Evolutionary conservation across 1,140 invertebrate species (phyloP).

Genomic region (Leptopilina clavipes): DNA sequence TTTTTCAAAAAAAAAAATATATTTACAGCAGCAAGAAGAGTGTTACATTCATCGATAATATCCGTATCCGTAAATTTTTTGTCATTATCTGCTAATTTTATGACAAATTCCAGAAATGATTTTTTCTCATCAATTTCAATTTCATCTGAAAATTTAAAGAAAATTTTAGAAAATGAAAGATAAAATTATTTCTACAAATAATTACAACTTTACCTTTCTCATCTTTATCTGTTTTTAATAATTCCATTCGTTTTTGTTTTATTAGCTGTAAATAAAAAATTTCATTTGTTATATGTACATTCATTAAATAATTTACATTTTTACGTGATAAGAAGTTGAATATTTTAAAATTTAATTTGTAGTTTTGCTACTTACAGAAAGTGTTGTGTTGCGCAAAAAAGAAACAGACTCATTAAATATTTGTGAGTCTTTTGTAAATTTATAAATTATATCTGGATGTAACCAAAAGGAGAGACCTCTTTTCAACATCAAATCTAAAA

Average conservation of each 20-base stretch:
- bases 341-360: too few relatives aligned
- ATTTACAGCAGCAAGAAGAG: not conserved
- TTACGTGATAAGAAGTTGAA: too few relatives aligned
- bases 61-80: not conserved
- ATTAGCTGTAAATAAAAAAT: not conserved
- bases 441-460: not conserved
- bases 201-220: not conserved
- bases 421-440: not conserved
- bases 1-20: not conserved
- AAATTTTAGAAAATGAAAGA: too few relatives aligned
- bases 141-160: too few relatives aligned
- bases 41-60: conserved; percentile 9
- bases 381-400: not conserved
- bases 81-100: not conserved
- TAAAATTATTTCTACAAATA: not conserved
- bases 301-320: too few relatives aligned
- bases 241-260: not conserved
- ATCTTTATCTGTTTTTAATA: not conserved
- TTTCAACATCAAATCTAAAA: not conserved
- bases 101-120: not conserved
- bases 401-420: not conserved
- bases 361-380: not conserved
- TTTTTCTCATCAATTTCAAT: not conserved
- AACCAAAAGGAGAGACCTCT: not conserved
- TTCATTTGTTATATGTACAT: too few relatives aligned